phyloP scores from a whole-genome alignment of 2,797 vertebrate species.

The Pelobates cultripes region DNA sequence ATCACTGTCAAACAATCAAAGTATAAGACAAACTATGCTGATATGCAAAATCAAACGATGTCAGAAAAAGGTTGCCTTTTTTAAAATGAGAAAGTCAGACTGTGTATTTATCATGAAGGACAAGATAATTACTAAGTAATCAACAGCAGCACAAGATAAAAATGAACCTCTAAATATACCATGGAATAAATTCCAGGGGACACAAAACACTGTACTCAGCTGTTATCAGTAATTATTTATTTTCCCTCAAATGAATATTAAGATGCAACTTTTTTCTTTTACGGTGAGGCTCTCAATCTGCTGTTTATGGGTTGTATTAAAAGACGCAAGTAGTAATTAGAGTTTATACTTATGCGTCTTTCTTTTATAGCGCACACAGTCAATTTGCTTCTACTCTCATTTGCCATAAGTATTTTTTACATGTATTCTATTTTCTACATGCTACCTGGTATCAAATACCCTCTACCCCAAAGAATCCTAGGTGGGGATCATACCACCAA shows the following conservation, averaged over 20 bases:
- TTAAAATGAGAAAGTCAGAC: slow-evolving; percentile 12
- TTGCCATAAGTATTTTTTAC: no score
- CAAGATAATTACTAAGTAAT: slow-evolving; percentile 42
- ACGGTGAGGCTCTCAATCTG: no score
- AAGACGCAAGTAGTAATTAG: no score
- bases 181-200: not conserved
- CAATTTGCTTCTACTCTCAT: no score
- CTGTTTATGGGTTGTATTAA: no score
- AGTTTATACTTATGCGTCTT: no score
- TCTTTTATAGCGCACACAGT: no score
- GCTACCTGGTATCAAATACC: no score
- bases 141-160: slow-evolving; percentile 29
- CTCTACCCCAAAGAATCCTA: no score
- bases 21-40: slow-evolving; percentile 24
- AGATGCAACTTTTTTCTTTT: not conserved
- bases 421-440: no score
- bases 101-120: slow-evolving; percentile 28
- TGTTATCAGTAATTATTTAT: not conserved
- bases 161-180: slow-evolving; percentile 38
- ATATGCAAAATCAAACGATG: slow-evolving; percentile 25
- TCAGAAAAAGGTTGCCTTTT: slow-evolving; percentile 18
- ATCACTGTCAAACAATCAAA: slow-evolving; percentile 42
- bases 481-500: no score
- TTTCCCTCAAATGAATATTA: not conserved
- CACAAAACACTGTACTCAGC: not conserved